Conservation (phyloP, 2,797 vertebrate genomes). For the Lindbergichthys nudifrons region DNA sequence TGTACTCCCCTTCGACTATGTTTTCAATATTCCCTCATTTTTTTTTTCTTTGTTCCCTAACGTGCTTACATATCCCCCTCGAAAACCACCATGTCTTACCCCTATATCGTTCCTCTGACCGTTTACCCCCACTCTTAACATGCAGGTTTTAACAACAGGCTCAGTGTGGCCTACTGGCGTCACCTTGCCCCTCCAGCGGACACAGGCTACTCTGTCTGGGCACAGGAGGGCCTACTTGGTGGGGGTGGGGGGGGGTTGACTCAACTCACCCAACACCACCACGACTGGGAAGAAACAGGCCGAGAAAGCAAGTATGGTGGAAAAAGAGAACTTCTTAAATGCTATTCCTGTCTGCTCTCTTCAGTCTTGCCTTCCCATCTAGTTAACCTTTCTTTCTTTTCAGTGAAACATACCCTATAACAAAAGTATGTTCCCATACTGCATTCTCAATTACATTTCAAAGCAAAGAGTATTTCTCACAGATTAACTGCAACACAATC, state of each 20-base stretch:
- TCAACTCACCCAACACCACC: conserved; percentile 21
- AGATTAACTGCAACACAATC: too few species aligned
- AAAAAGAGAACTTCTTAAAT: conserved; percentile 13
- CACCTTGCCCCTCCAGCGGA: conserved; percentile 73
- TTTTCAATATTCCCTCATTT: conserved; percentile 15
- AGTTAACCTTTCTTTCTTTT: neutral
- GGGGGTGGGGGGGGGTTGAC: neutral
- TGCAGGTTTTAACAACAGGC: conserved; percentile 78
- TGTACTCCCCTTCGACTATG: conserved; percentile 32
- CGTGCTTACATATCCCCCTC: conserved; percentile 9
- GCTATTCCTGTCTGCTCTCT: conserved; percentile 8
- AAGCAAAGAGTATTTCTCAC: too few species aligned
- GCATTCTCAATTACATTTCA: too few species aligned
- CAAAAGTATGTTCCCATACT: neutral
- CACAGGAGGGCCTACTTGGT: conserved; percentile 15
- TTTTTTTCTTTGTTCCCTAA: neutral
- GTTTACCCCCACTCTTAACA: conserved; percentile 9
- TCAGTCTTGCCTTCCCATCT: neutral
- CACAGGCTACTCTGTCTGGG: conserved; percentile 59
- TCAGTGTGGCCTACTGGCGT: conserved; percentile 81
- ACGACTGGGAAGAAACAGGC: conserved; percentile 22
- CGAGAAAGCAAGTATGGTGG: conserved; percentile 11
- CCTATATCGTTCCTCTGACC: conserved; percentile 10
- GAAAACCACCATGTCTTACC: conserved; percentile 13
- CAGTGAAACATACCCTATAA: neutral